A percentile compares a stretch with the other conserved stretches of the same genome.
Conservation (phyloP, 2,888 invertebrate genomes). For the Drosophila pseudotalamancana region DNA sequence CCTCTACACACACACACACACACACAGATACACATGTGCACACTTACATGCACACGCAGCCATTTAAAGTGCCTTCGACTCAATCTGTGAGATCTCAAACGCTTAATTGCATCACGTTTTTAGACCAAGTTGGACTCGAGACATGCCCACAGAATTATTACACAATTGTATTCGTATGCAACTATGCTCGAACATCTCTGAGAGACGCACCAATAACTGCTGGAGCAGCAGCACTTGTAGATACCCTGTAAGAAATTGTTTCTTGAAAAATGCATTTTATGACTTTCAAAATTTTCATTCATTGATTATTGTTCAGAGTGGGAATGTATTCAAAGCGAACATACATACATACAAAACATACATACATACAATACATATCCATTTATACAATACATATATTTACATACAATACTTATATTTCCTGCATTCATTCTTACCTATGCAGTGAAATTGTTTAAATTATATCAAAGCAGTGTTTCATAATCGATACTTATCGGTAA, state of each 20-base stretch:
- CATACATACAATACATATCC: too few species aligned
- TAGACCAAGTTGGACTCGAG: slow-evolving; percentile 64
- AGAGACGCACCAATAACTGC: slow-evolving; percentile 7
- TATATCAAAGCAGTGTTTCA: too few species aligned
- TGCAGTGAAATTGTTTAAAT: too few species aligned
- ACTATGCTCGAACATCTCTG: slow-evolving; percentile 24
- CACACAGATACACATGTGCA: background rate
- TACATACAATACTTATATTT: too few species aligned
- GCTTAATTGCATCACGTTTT: slow-evolving; percentile 80
- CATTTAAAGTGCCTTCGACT: slow-evolving; percentile 47
- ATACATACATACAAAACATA: too few species aligned
- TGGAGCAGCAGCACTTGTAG: background rate
- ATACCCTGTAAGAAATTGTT: background rate
- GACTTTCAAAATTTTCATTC: too few species aligned
- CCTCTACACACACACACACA: slow-evolving; percentile 11
- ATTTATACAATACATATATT: too few species aligned
- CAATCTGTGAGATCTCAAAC: slow-evolving; percentile 54
- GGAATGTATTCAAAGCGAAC: too few species aligned
- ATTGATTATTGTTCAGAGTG: too few species aligned
- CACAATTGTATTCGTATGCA: slow-evolving; percentile 60
- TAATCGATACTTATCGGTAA: background rate
- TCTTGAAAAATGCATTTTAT: too few species aligned
- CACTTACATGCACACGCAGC: slow-evolving; percentile 2
- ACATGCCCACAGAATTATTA: slow-evolving; percentile 63
- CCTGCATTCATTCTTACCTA: too few species aligned